Conservation (phyloP, 2,113 vertebrate species). For the Cheirogaleus medius region DNA sequence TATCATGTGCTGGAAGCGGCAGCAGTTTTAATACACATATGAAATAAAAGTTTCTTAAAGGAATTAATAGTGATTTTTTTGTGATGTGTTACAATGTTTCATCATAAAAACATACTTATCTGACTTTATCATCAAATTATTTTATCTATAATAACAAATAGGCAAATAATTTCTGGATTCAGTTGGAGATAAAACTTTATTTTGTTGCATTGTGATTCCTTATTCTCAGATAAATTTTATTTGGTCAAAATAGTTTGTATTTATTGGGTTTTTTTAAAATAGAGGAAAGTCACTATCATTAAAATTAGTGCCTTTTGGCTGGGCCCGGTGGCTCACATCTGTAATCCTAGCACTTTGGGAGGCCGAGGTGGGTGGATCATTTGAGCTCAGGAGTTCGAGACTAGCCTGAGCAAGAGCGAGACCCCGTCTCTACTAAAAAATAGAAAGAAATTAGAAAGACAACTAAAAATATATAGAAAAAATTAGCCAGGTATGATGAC, state of each 20-base stretch:
- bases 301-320: slow-evolving; percentile 57
- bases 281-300: slow-evolving; percentile 56
- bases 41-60: slow-evolving; percentile 12
- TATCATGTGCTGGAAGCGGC: neutral
- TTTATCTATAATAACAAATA: neutral
- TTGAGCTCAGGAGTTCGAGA: too few relatives aligned
- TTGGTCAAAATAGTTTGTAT: neutral
- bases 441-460: too few relatives aligned
- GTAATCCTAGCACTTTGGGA: too few relatives aligned
- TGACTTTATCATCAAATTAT: neutral
- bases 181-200: slow-evolving; percentile 27
- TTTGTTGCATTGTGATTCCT: slow-evolving; percentile 5
- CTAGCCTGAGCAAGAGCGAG: too few relatives aligned
- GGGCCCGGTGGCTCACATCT: too few relatives aligned
- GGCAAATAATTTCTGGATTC: slow-evolving; percentile 31
- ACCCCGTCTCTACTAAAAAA: too few relatives aligned
- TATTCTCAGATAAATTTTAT: slow-evolving; percentile 38
- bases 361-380: too few relatives aligned
- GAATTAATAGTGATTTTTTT: neutral
- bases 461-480: too few relatives aligned
- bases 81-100: neutral
- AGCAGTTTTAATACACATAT: slow-evolving; percentile 15
- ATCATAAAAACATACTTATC: neutral
- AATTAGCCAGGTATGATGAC: too few relatives aligned
- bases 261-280: neutral